Evolutionary conservation across 2,113 vertebrate species (phyloP).

Genomic region (Collichthys lucidus): DNA sequence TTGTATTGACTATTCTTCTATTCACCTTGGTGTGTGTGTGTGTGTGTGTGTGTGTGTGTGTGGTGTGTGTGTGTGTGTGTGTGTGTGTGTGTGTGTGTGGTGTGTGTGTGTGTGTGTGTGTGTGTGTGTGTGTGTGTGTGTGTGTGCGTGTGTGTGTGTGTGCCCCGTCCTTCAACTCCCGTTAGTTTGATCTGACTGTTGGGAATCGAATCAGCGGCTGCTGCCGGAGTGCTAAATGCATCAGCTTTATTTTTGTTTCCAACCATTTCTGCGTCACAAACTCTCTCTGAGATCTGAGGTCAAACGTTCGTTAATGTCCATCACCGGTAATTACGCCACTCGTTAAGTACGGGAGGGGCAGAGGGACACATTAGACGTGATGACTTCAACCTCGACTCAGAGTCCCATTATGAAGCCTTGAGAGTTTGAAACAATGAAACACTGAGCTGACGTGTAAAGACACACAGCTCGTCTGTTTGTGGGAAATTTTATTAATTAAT

Average conservation of each 20-base stretch:
- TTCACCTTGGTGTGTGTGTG: constrained; percentile 7
- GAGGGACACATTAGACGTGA: constrained; percentile 71
- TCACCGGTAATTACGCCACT: constrained; percentile 74
- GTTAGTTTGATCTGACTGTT: constrained; percentile 64
- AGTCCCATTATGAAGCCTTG: constrained; percentile 65
- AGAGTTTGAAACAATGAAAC: constrained; percentile 7
- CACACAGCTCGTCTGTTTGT: too few species aligned
- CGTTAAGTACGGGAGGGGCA: constrained; percentile 58
- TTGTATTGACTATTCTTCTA: constrained; percentile 10
- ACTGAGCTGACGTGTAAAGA: too few species aligned
- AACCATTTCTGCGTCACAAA: constrained; percentile 58
- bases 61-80: not conserved
- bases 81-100: too few species aligned
- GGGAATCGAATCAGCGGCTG: constrained; percentile 58
- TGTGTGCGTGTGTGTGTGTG: not conserved
- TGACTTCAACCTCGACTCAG: constrained; percentile 70
- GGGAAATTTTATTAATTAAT: too few species aligned
- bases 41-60: constrained; percentile 22
- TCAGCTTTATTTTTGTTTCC: constrained; percentile 60
- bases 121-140: too few species aligned
- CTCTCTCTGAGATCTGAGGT: constrained; percentile 60
- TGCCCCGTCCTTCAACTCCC: constrained; percentile 65
- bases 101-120: too few species aligned
- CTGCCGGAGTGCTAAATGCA: constrained; percentile 31
- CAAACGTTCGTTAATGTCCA: constrained; percentile 74